Percentiles rank a stretch among this genome's conserved stretches.
These are phyloP conservation scores for Artibeus lituratus DNA, from an alignment of 2,797 vertebrate species.

Conservation along the genomic window DNA sequence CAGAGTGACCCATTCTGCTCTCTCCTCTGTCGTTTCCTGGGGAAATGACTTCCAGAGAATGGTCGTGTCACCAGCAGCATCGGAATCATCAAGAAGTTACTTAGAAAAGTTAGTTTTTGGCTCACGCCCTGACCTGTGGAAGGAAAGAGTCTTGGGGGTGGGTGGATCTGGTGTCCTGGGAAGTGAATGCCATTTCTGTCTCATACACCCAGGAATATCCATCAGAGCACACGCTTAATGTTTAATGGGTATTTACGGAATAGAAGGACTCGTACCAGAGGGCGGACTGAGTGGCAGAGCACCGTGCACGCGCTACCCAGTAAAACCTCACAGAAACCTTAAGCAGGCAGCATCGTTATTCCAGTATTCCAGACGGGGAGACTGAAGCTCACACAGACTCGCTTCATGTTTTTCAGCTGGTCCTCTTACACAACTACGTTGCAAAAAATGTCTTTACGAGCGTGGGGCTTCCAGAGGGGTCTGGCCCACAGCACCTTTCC, in stretches of 20 bases:
- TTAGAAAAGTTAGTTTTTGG: not conserved
- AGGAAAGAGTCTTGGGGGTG: no score
- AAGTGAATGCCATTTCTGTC: no score
- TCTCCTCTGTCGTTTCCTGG: not conserved
- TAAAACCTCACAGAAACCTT: not conserved
- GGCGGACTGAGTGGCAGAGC: not conserved
- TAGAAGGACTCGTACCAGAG: not conserved
- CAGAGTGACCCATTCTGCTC: not conserved
- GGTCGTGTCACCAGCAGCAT: rapidly evolving
- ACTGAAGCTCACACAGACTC: not conserved
- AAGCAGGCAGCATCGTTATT: not conserved
- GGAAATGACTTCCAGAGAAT: not conserved
- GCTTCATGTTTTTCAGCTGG: no score
- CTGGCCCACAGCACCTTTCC: not conserved
- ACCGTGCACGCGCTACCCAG: not conserved
- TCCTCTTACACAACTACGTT: not conserved
- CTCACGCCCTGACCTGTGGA: not conserved
- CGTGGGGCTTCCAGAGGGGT: not conserved
- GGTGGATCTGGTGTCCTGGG: no score
- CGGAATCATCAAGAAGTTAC: not conserved
- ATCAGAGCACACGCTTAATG: not conserved
- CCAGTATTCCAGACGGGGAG: not conserved
- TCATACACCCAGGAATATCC: not conserved
- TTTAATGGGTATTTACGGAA: not conserved
- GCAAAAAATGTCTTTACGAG: not conserved